Conservation (phyloP, 2,113 vertebrate species). For the Callionymus lyra region DNA sequence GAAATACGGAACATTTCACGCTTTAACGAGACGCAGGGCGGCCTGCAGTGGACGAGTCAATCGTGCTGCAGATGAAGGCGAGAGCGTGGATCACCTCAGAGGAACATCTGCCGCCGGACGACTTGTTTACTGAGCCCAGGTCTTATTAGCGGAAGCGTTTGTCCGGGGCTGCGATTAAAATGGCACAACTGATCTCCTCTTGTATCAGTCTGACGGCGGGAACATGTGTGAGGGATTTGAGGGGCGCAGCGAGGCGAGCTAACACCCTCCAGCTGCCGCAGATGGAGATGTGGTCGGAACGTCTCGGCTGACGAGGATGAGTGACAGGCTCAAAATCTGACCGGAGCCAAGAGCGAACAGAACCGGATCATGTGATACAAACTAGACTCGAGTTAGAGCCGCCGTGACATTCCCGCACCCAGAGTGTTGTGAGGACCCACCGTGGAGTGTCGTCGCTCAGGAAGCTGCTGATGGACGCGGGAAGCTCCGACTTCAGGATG, state of each 20-base stretch:
- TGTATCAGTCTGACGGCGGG: constrained; percentile 64
- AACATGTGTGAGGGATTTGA: constrained; percentile 71
- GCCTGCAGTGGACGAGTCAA: constrained; percentile 30
- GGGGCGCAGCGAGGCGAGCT: constrained; percentile 47
- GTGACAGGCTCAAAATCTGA: constrained; percentile 36
- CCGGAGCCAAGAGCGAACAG: too few species aligned
- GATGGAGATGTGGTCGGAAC: constrained; percentile 36
- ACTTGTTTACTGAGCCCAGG: too few species aligned
- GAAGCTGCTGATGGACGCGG: constrained; percentile 75
- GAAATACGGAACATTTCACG: constrained; percentile 50
- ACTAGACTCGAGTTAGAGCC: too few species aligned
- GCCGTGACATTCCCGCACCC: too few species aligned
- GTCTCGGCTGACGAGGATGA: constrained; percentile 21
- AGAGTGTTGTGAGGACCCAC: constrained; percentile 60
- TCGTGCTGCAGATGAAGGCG: constrained; percentile 27
- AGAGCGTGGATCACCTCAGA: constrained; percentile 1
- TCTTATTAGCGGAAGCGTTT: constrained; percentile 59
- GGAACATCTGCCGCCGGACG: not conserved
- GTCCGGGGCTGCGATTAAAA: constrained; percentile 60
- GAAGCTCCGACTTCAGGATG: constrained; percentile 90
- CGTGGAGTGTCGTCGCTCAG: constrained; percentile 61
- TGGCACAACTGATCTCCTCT: constrained; percentile 66
- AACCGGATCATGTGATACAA: too few species aligned
- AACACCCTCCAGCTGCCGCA: constrained; percentile 65
- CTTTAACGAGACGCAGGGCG: constrained; percentile 29